phyloP scores from a whole-genome alignment of 1,140 invertebrate genomes.

The Mylabris phalerata region DNA sequence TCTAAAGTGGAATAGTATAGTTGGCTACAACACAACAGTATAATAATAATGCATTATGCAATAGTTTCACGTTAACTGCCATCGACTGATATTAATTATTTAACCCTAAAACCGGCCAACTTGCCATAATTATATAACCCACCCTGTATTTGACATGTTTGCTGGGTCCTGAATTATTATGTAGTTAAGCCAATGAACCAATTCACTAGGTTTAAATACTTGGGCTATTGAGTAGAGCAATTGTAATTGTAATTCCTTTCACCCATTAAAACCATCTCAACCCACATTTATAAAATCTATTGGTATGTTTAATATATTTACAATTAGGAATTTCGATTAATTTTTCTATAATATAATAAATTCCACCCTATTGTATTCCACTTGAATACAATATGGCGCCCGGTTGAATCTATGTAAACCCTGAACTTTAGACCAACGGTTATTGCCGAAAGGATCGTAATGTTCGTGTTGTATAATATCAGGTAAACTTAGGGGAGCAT shows the following conservation, averaged over 20 bases:
- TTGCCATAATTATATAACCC: constrained; percentile 15
- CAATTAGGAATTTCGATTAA: too few species aligned
- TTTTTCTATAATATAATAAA: too few species aligned
- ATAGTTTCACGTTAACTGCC: constrained; percentile 12
- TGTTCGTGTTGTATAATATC: constrained; percentile 2
- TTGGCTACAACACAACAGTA: too few species aligned
- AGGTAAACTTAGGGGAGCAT: constrained; percentile 25
- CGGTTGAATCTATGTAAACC: too few species aligned
- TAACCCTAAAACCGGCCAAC: constrained; percentile 17
- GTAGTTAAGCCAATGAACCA: constrained; percentile 23
- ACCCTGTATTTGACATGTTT: constrained; percentile 20
- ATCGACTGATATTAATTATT: constrained; percentile 21
- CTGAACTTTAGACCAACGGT: too few species aligned
- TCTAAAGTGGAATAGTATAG: too few species aligned
- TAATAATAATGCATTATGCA: constrained; percentile 11
- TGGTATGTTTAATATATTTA: too few species aligned
- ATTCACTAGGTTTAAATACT: constrained; percentile 14
- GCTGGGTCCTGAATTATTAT: constrained; percentile 21
- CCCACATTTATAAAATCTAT: too few species aligned
- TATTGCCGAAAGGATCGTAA: too few species aligned
- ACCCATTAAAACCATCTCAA: too few species aligned
- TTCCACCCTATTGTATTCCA: too few species aligned
- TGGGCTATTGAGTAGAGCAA: neutral
- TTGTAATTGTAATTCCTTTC: neutral
- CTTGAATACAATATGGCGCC: too few species aligned